Percentiles rank a stretch among this genome's conserved stretches.
Evolutionary conservation across 2,113 vertebrate genomes (phyloP).

Genomic region (Grus americana): DNA sequence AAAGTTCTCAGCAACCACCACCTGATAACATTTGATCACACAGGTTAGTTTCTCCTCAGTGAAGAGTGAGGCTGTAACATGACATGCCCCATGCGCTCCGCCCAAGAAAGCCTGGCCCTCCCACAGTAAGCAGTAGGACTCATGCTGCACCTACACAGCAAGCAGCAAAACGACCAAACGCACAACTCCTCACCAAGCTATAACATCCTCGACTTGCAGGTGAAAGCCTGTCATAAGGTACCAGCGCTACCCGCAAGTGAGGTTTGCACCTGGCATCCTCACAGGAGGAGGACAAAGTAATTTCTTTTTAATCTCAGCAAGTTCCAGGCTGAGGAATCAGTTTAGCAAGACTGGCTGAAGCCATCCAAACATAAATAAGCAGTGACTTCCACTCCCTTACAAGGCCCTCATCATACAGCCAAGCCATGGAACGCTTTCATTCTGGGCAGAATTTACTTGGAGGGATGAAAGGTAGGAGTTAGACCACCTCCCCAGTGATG

Average conservation of each 20-base stretch:
- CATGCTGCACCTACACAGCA: accelerated
- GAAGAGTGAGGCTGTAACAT: neutral
- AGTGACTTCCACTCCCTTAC: accelerated
- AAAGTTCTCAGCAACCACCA: slow-evolving; percentile 96
- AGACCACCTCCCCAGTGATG: neutral
- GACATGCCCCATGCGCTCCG: neutral
- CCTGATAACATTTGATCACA: slow-evolving; percentile 66
- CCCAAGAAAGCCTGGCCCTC: neutral
- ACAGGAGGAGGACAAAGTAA: neutral
- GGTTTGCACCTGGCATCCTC: neutral
- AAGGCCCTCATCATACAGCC: neutral
- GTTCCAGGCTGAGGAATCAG: neutral
- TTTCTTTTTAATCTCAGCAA: neutral
- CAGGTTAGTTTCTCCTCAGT: neutral
- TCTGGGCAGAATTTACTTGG: neutral
- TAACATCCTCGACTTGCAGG: neutral
- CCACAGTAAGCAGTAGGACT: too few species aligned
- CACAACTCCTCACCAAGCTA: neutral
- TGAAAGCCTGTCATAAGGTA: neutral
- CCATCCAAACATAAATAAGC: neutral
- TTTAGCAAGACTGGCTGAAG: neutral
- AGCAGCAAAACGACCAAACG: neutral
- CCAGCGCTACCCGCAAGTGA: neutral
- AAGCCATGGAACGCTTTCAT: neutral
- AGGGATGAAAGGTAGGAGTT: neutral